phyloP scores from a whole-genome alignment of 2,113 vertebrate species.

The Scomber japonicus region DNA sequence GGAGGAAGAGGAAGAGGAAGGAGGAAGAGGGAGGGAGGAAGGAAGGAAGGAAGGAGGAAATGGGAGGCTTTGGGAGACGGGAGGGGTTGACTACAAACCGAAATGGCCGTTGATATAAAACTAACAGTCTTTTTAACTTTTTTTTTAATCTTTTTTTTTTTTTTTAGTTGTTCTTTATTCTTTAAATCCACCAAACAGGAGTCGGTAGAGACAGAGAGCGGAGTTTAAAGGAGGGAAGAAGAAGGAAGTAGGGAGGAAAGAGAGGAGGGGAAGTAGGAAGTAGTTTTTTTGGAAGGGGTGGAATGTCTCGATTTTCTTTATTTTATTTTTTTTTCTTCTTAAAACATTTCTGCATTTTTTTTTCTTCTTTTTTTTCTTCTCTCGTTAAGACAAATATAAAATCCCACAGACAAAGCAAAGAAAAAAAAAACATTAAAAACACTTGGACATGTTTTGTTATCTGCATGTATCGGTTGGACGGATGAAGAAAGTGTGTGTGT shows the following conservation, averaged over 20 bases:
- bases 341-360: slow-evolving; percentile 59
- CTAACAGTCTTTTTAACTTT: slow-evolving; percentile 77
- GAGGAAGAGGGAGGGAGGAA: background rate
- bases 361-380: slow-evolving; percentile 71
- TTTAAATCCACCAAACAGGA: slow-evolving; percentile 64
- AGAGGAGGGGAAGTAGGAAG: background rate
- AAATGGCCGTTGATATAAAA: slow-evolving; percentile 84
- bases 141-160: slow-evolving; percentile 47
- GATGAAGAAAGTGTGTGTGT: slow-evolving; percentile 10
- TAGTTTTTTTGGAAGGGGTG: background rate
- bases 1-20: background rate
- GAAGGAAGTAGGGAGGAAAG: background rate
- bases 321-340: slow-evolving; percentile 35
- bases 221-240: slow-evolving; percentile 15
- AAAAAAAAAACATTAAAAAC: slow-evolving; percentile 56
- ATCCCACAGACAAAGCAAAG: slow-evolving; percentile 86
- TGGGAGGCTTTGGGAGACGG: no score
- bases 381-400: slow-evolving; percentile 82
- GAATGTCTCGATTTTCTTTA: slow-evolving; percentile 67
- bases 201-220: slow-evolving; percentile 59
- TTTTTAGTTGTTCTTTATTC: background rate
- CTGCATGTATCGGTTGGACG: slow-evolving; percentile 44
- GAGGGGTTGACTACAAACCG: slow-evolving; percentile 76
- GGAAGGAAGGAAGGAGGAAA: background rate
- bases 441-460: slow-evolving; percentile 58